Conservation (phyloP, 2,113 vertebrate species). For the Litocranius walleri region DNA sequence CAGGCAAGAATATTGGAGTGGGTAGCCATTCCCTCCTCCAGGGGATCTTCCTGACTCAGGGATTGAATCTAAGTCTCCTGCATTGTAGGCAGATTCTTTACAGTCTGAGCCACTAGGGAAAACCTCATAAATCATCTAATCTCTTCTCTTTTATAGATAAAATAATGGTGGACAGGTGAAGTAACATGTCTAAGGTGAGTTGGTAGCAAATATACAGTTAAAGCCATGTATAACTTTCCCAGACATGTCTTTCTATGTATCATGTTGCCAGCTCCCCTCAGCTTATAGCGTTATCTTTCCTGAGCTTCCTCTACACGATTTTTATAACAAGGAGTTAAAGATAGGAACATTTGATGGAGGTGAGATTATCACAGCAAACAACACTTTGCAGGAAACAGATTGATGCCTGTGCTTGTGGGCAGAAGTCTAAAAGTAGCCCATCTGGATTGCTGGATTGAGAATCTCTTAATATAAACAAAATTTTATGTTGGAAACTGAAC, state of each 20-base stretch:
- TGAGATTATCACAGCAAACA: conserved; percentile 71
- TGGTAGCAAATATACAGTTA: background rate
- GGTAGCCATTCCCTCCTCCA: background rate
- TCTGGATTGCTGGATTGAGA: background rate
- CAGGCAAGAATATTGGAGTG: background rate
- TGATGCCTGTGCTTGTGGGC: conserved; percentile 47
- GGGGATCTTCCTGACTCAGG: background rate
- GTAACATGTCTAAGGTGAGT: background rate
- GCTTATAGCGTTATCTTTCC: background rate
- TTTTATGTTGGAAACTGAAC: background rate
- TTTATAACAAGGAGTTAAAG: conserved; percentile 59
- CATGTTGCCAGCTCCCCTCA: background rate
- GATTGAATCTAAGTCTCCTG: background rate
- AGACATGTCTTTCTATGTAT: background rate
- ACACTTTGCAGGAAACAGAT: conserved; percentile 58
- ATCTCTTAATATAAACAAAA: background rate
- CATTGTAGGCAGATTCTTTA: background rate
- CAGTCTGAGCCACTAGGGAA: background rate
- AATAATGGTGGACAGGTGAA: background rate
- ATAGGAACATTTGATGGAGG: conserved; percentile 54
- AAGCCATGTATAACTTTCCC: background rate
- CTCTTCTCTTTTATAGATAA: background rate
- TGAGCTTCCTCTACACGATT: background rate
- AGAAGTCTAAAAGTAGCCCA: conserved; percentile 56
- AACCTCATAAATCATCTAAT: background rate